Evolutionary conservation across 2,113 vertebrate genomes (phyloP).

Genomic region (Eptesicus fuscus): DNA sequence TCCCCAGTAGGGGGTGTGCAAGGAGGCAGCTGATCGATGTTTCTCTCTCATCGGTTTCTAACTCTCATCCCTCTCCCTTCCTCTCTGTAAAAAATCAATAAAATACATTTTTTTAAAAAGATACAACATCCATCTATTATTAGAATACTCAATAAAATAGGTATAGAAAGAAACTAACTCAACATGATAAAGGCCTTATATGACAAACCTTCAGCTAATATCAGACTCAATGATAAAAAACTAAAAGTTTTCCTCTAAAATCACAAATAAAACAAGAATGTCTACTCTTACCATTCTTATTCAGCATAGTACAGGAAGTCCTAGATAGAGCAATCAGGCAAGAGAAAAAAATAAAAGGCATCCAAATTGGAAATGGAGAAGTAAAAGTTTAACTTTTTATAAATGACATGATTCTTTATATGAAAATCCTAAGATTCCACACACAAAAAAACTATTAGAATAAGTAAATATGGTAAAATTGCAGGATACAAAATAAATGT

Average conservation of each 20-base stretch:
- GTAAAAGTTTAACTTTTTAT: background rate
- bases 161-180: background rate
- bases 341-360: background rate
- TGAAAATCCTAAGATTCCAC: background rate
- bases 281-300: background rate
- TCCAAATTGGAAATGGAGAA: background rate
- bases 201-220: background rate
- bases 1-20: too few species aligned
- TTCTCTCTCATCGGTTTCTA: too few species aligned
- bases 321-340: background rate
- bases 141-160: background rate
- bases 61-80: too few species aligned
- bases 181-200: background rate
- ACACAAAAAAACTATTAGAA: background rate
- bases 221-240: background rate
- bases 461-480: background rate
- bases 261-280: background rate
- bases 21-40: too few species aligned
- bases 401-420: background rate
- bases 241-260: background rate
- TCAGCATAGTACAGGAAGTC: background rate
- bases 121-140: background rate
- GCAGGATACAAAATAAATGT: background rate
- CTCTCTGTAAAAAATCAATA: too few species aligned
- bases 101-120: too few species aligned